Conservation (phyloP, 2,113 vertebrate species). For the Cephalopholis sonnerati region DNA sequence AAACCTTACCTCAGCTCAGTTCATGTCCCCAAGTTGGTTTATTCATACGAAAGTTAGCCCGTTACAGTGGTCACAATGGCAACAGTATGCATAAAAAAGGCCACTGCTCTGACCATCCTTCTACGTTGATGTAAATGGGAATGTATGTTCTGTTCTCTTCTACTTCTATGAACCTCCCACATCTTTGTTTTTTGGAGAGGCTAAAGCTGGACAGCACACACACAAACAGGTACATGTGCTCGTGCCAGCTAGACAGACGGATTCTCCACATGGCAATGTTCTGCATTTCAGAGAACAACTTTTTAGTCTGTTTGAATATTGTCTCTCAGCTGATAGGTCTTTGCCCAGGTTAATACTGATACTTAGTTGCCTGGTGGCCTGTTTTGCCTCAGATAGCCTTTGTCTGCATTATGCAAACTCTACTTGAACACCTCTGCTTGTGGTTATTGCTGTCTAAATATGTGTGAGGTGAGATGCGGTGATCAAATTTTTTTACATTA, state of each 20-base stretch:
- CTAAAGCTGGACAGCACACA: constrained; percentile 23
- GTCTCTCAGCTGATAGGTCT: not conserved
- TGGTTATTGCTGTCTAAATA: not conserved
- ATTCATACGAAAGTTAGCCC: no score
- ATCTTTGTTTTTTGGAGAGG: constrained; percentile 2
- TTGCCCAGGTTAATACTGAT: not conserved
- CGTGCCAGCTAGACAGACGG: not conserved
- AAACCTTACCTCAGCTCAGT: no score
- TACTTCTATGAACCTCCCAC: no score
- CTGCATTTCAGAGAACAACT: constrained; percentile 3
- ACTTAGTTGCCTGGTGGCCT: not conserved
- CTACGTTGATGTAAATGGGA: no score
- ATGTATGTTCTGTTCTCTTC: no score
- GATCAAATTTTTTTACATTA: not conserved
- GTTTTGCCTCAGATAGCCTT: not conserved
- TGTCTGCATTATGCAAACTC: not conserved
- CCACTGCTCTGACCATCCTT: no score
- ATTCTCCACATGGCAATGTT: not conserved
- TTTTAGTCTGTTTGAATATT: not conserved
- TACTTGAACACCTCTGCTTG: not conserved
- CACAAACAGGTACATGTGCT: not conserved
- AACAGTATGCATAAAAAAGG: no score
- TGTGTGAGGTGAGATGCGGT: not conserved
- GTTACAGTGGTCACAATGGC: no score
- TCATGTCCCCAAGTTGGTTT: no score